Base-by-base conservation (phyloP, 2,888 invertebrate genomes). In the Ethmia dodecea region DNA sequence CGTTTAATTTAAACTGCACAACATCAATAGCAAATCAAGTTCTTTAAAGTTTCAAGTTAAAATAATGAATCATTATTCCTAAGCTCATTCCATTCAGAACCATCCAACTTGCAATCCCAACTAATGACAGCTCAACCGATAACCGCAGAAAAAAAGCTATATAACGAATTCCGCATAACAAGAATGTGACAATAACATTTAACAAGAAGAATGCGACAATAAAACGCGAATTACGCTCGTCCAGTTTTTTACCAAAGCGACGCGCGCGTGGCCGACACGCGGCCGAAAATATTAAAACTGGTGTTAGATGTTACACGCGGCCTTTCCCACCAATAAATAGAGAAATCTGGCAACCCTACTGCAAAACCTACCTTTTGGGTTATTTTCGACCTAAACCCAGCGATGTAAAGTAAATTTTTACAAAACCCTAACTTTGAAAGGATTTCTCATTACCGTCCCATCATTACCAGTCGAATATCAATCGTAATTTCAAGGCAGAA, bases 281-380 rank as follows among this genome's bases (percentile, higher is more conserved):
- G 86, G 53, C 71, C 45, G 57, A 63, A 79, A 83, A 84, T 84
- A 84, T 84, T 86, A 84, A 81, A 84, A 81, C 80, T 83, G 79
- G 86, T 86, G 86, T 86, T 80, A 84, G 80, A 80, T 57, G 65
- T 80, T 83, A 86, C 86, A 86, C 86, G 84, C 78, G 84, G 70
- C 78, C 68, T 68, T 84, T 83, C 84, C 84, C 84, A 81, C 86
- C 83, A 81, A 84, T 83, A 83, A 84, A 84, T 81, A 78, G 76
- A 67, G 65, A 74, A 75, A 56, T 58, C 54, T 52, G 70, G 61
- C 74, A 78, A 66, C 74, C 78, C 73, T 77, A 62, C 60, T 60
- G 31, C 46, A 40, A 51, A 52, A 43, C 42, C 40, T 37, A 36
- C 28, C 30, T 13, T 13, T 15, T 14, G 6, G 11, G 8, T 37